These are phyloP conservation scores for Odontamblyopus rebecca DNA, from an alignment of 2,797 vertebrate genomes.

Conservation along the genomic window DNA sequence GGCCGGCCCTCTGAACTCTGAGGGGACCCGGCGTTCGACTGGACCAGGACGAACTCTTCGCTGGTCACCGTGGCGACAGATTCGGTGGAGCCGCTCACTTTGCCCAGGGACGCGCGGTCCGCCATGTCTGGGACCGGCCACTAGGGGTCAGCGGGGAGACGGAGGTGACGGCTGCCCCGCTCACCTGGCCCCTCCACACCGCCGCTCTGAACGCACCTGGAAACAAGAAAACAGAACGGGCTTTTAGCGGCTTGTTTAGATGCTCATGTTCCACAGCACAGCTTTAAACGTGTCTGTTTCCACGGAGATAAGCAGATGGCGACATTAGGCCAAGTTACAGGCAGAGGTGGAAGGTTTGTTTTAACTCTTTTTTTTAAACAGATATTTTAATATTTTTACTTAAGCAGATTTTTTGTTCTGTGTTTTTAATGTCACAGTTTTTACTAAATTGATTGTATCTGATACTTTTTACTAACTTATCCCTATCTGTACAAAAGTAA, in stretches of 20 bases:
- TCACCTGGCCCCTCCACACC: slow-evolving; percentile 42
- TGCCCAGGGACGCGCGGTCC: slow-evolving; percentile 83
- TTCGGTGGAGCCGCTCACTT: slow-evolving; percentile 86
- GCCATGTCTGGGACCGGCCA: slow-evolving; percentile 77
- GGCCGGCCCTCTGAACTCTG: slow-evolving; percentile 84
- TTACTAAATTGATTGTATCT: too few species aligned
- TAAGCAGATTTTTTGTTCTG: too few species aligned
- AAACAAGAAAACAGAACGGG: slow-evolving; percentile 2
- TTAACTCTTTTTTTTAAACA: too few species aligned
- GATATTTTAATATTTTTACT: too few species aligned
- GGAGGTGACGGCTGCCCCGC: slow-evolving; percentile 51
- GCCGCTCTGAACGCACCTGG: slow-evolving; percentile 28
- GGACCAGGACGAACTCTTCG: slow-evolving; percentile 93
- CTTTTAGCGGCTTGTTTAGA: neutral
- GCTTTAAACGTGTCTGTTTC: too few species aligned
- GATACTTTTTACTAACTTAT: too few species aligned
- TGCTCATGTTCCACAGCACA: too few species aligned
- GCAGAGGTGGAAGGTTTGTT: too few species aligned
- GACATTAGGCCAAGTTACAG: too few species aligned
- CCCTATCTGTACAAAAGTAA: too few species aligned
- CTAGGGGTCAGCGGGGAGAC: slow-evolving; percentile 46
- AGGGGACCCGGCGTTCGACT: slow-evolving; percentile 79
- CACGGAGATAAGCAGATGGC: too few species aligned
- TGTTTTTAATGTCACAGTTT: too few species aligned
- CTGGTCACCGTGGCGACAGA: slow-evolving; percentile 87